Evolutionary conservation across 2,888 invertebrate species (phyloP).

Genomic region (Andricus curvator): DNA sequence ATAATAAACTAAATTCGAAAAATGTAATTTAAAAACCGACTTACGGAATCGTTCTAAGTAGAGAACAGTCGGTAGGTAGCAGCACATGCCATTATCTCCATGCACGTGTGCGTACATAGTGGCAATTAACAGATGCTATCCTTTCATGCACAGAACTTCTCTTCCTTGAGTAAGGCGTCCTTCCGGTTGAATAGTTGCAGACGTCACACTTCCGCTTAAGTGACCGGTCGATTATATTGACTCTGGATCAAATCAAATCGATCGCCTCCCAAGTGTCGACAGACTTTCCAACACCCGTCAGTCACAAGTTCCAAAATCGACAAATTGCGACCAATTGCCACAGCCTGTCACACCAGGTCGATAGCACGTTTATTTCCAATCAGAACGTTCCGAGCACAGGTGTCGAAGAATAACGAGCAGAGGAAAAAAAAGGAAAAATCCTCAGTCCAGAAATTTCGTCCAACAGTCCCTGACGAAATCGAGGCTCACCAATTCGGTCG

Average conservation of each 20-base stretch:
- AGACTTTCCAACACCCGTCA: constrained; percentile 8
- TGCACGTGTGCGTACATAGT: constrained; percentile 75
- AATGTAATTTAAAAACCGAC: constrained; percentile 51
- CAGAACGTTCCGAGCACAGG: constrained; percentile 21
- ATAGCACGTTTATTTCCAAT: constrained; percentile 22
- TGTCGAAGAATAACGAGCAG: constrained; percentile 12
- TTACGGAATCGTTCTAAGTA: constrained; percentile 75
- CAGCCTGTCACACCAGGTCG: constrained; percentile 3
- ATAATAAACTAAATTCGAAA: not conserved
- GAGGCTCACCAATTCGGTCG: not conserved
- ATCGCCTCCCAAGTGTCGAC: not conserved
- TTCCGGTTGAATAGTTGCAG: constrained; percentile 44
- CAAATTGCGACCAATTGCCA: constrained; percentile 16
- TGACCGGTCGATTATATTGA: constrained; percentile 24
- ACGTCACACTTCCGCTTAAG: constrained; percentile 50
- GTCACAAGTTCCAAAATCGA: not conserved
- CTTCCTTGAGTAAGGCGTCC: not conserved
- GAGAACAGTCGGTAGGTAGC: constrained; percentile 73
- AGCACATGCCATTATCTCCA: constrained; percentile 75
- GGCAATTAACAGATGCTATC: constrained; percentile 56
- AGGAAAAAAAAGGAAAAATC: not conserved
- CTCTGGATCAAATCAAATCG: constrained; percentile 27
- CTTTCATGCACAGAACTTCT: not conserved
- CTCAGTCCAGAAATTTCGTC: not conserved
- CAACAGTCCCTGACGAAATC: not conserved